Base-by-base conservation (phyloP, 2,113 vertebrate species). In the Hippocampus abdominalis region DNA sequence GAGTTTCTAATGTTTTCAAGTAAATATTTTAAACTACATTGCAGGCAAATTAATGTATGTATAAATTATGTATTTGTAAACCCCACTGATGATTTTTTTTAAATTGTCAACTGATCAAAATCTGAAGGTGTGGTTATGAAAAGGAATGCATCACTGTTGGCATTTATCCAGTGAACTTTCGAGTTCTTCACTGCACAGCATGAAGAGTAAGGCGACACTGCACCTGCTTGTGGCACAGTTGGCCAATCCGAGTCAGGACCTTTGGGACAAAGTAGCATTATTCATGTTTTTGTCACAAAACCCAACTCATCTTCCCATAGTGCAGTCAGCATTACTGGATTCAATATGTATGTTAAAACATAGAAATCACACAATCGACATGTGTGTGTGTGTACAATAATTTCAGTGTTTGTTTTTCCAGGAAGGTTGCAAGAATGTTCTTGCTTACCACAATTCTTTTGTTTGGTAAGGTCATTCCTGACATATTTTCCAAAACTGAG, bases 391-490 rank as follows among this genome's bases (percentile, higher is more conserved):
- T 48, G 9, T 1, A 15, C 20, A 53, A 63, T 53, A 29, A 2
- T 74, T 60, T 68, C 8, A 6, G 7, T 66, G 66, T 71, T 51
- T 0, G 56, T 64, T 60, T 48, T 66, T 66, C 49, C 44, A 86
- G 81, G 68, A 72, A 76, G 76, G 61, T 65, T 57, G 81, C 46
- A 66, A 90, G n/a, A 72, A 89, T 91, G 87, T 76, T 81, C 53
- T 56, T 86, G 16, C 65, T 91, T 48, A 79, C 77, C 2, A 80
- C 84, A 59, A 13, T 90, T 71, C 83, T 84, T 44, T 73, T 92
- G 56, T 82, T 92, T n/a, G 90, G 91, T 92, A 84, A 89, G 79
- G 40, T 66, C 21, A 44, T 48, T 49, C 49, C 12, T 74, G 13
- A 42, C 2, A 49, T 27, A 8, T 66, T 21, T 40, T 21, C 53